Conservation (phyloP, 1,140 invertebrate genomes). For the Drosophila watanabei region DNA sequence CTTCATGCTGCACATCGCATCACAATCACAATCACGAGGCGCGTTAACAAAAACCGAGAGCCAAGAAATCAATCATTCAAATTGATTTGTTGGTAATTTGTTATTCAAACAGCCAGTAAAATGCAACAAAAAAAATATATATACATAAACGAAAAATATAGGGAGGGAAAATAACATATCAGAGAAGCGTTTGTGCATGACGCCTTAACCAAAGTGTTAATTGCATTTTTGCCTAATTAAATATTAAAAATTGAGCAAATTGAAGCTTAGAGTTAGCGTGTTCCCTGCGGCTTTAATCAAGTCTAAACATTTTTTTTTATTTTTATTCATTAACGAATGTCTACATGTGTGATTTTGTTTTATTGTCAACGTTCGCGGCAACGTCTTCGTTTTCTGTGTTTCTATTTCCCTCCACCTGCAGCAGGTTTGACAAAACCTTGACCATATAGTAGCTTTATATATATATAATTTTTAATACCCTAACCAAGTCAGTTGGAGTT, state of each 20-base stretch:
- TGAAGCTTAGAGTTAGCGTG: constrained; percentile 45
- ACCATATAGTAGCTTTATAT: constrained; percentile 60
- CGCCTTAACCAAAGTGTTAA: constrained; percentile 70
- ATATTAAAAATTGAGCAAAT: constrained; percentile 76
- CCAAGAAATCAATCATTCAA: constrained; percentile 83
- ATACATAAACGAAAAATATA: constrained; percentile 36
- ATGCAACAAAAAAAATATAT: constrained; percentile 49
- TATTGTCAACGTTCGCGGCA: constrained; percentile 69
- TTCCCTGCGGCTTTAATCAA: constrained; percentile 60
- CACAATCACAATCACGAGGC: constrained; percentile 60
- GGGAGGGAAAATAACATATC: constrained; percentile 28
- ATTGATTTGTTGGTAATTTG: constrained; percentile 80
- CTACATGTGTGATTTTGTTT: constrained; percentile 25
- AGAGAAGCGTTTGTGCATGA: constrained; percentile 45
- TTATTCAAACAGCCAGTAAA: constrained; percentile 74
- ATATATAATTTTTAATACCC: constrained; percentile 33
- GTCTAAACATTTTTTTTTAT: constrained; percentile 43
- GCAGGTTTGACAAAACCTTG: constrained; percentile 76
- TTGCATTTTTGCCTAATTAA: constrained; percentile 76
- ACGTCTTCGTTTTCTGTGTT: constrained; percentile 52
- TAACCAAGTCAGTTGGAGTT: constrained; percentile 20
- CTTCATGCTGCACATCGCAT: constrained; percentile 33
- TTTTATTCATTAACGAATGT: constrained; percentile 13
- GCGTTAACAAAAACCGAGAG: constrained; percentile 38
- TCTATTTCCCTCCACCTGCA: constrained; percentile 65